Evolutionary conservation across 2,113 vertebrate genomes (phyloP), one percentile per base, ranked within the genome.

Genomic region (Steatornis caripensis): DNA sequence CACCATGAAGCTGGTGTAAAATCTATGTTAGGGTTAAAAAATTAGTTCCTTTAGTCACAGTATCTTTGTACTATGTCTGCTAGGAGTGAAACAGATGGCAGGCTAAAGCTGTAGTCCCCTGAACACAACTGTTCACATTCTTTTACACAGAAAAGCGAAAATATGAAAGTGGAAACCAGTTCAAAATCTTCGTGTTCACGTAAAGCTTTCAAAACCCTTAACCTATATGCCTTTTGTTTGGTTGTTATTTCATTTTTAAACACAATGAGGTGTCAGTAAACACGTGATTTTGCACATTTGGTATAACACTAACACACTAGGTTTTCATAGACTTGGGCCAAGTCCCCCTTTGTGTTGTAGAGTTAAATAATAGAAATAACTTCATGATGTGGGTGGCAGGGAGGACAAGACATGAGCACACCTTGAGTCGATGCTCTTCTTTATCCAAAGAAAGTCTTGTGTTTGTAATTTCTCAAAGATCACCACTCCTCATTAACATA

Each of bases 31-130:
- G 70, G 7, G 32, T 30, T 57, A 46, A 72, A 81, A 72, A 69
- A 36, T 24, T 0, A 48, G 20, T 24, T 45, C 49, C 36, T 34
- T 61, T 39, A 71, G 36, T 39, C 1, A 0, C 8, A 3, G 34
- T 45, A 39, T 55, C 60, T 84, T 37, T 49, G 16, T 48, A 23
- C 15, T 36, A 8, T 2, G 9, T 34, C 51, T 72, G 27, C 34
- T 46, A 58, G 15, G 21, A 60, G 21, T 22, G 20, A 46, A 80
- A 81, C 16, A 68, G 61, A 54, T n/a, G 45, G 29, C 20, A 85
- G 19, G 34, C 51, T 80, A 15, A 74, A 53, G 32, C 2, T 69
- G 29, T n/a, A 64, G 55, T 39, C 17, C 54, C 54, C 26, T 32
- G 37, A 75, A 69, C 29, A 39, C 34, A 74, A 32, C 10, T 30